Evolutionary conservation across 1,140 invertebrate species (phyloP).

Genomic region (Aphaenogaster rudis): DNA sequence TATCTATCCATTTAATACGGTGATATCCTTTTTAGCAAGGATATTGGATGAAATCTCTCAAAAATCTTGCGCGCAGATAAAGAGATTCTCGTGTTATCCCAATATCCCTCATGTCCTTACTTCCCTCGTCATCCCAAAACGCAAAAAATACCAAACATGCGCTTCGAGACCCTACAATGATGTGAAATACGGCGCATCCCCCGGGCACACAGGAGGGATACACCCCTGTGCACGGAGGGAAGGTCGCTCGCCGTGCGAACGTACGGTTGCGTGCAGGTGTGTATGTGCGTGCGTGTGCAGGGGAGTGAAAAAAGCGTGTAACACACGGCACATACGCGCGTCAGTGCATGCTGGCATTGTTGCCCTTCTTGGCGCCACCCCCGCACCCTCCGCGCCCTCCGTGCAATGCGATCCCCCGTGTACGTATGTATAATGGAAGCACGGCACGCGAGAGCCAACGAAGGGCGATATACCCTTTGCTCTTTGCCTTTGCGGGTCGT

Average conservation of each 20-base stretch:
- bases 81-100: not conserved
- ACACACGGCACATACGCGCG: constrained; percentile 59
- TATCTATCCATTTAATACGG: not conserved
- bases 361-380: constrained; percentile 73
- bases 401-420: constrained; percentile 49
- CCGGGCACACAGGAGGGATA: not conserved
- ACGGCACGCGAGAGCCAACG: constrained; percentile 63
- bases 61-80: not conserved
- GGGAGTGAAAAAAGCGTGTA: constrained; percentile 55
- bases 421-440: constrained; percentile 69
- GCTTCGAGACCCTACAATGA: not conserved
- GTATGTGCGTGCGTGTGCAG: not conserved
- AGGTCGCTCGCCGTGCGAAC: constrained; percentile 12
- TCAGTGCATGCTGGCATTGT: constrained; percentile 71
- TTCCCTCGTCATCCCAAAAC: not conserved
- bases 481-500: constrained; percentile 60
- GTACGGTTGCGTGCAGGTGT: not conserved
- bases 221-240: constrained; percentile 28
- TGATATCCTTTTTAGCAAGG: not conserved
- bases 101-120: not conserved
- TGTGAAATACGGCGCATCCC: constrained; percentile 40
- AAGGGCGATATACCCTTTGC: constrained; percentile 74
- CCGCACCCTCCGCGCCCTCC: constrained; percentile 55
- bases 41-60: not conserved
- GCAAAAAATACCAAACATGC: constrained; percentile 24